A percentile compares a stretch with the other conserved stretches of the same genome.
phyloP scores from a whole-genome alignment of 2,797 vertebrate genomes.

The Typhlichthys eigenmanni region DNA sequence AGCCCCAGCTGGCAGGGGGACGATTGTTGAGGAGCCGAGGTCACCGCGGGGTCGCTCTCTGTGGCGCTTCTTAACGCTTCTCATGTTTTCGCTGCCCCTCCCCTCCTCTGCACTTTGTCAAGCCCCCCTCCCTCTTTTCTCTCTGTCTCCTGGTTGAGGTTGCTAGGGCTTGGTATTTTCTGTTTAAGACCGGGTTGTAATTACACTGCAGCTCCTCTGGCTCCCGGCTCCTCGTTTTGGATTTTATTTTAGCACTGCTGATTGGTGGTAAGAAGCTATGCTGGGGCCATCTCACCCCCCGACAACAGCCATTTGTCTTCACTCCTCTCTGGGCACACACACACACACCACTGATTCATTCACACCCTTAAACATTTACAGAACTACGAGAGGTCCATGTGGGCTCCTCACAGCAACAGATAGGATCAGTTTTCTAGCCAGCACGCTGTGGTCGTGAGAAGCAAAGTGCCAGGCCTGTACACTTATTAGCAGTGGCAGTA shows the following conservation, averaged over 20 bases:
- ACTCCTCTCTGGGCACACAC: slow-evolving; percentile 47
- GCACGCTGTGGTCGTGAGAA: too few relatives aligned
- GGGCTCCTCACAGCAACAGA: slow-evolving; percentile 28
- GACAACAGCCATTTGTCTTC: slow-evolving; percentile 56
- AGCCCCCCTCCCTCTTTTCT: slow-evolving; percentile 46
- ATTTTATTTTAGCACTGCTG: slow-evolving; percentile 64
- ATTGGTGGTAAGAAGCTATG: slow-evolving; percentile 70
- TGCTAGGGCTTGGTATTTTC: slow-evolving; percentile 88
- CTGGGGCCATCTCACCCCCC: slow-evolving; percentile 63
- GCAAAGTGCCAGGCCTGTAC: too few relatives aligned
- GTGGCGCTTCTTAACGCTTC: slow-evolving; percentile 78
- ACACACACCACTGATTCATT: slow-evolving; percentile 48
- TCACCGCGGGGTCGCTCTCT: slow-evolving; percentile 81
- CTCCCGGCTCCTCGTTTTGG: slow-evolving; percentile 61
- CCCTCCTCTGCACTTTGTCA: slow-evolving; percentile 45
- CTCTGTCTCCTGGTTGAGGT: slow-evolving; percentile 73
- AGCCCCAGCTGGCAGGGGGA: slow-evolving; percentile 79
- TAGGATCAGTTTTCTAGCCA: not conserved
- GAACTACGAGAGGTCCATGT: slow-evolving; percentile 24
- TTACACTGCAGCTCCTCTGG: slow-evolving; percentile 79
- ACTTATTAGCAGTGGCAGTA: not conserved
- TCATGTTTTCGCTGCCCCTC: slow-evolving; percentile 62
- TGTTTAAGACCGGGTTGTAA: slow-evolving; percentile 83
- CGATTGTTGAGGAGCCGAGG: slow-evolving; percentile 80
- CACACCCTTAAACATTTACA: slow-evolving; percentile 59